Evolutionary conservation across 2,888 invertebrate species (phyloP).

Genomic region (Mamestra brassicae): DNA sequence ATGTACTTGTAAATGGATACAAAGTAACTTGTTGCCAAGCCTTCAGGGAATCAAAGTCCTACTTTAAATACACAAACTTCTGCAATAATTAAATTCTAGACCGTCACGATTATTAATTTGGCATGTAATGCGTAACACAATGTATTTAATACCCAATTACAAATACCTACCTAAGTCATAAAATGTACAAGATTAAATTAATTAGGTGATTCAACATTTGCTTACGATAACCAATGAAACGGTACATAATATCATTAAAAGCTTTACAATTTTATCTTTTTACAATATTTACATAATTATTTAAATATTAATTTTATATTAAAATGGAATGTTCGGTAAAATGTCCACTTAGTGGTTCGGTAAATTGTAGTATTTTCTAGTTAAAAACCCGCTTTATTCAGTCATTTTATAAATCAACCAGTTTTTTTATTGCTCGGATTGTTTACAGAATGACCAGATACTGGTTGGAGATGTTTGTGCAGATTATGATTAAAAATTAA

Average conservation of each 20-base stretch:
- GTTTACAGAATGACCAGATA: slow-evolving; percentile 18
- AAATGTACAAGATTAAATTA: neutral
- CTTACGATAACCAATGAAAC: slow-evolving; percentile 53
- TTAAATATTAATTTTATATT: slow-evolving; percentile 22
- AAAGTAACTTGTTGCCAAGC: slow-evolving; percentile 11
- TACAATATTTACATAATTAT: slow-evolving; percentile 59
- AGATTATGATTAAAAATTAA: slow-evolving; percentile 18
- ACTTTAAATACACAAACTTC: neutral
- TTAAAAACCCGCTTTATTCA: slow-evolving; percentile 5
- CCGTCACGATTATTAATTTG: slow-evolving; percentile 11
- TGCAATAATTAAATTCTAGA: neutral
- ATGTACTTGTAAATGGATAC: slow-evolving; percentile 1
- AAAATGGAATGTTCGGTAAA: slow-evolving; percentile 54
- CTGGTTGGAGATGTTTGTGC: slow-evolving; percentile 12
- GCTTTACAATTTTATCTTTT: slow-evolving; percentile 50
- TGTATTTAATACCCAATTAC: neutral
- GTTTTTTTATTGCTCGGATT: neutral
- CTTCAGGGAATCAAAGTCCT: slow-evolving; percentile 16
- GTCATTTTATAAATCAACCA: slow-evolving; percentile 23
- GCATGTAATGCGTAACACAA: neutral
- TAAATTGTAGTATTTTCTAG: slow-evolving; percentile 23
- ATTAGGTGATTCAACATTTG: neutral
- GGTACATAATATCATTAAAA: slow-evolving; percentile 40
- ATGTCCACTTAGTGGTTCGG: slow-evolving; percentile 37
- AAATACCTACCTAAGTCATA: too few species aligned